phyloP scores from a whole-genome alignment of 2,113 vertebrate species.

The Myiozetetes cayanensis region DNA sequence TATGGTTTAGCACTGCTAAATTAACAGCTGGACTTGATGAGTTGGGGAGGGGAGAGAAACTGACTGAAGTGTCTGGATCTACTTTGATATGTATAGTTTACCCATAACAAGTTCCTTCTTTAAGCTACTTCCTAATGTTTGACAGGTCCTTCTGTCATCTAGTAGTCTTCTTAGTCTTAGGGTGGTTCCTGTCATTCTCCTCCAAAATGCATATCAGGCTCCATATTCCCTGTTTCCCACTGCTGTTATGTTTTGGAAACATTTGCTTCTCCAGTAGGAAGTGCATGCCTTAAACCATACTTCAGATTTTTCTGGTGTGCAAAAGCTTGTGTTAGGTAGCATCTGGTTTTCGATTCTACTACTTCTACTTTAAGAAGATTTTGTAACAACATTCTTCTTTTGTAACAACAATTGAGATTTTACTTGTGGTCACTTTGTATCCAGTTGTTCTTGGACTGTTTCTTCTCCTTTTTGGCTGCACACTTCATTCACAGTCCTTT shows the following conservation, averaged over 20 bases:
- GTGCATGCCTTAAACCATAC: background rate
- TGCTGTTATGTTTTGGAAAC: background rate
- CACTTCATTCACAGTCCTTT: background rate
- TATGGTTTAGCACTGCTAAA: background rate
- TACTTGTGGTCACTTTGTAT: background rate
- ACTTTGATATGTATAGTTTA: background rate
- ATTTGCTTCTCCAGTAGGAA: background rate
- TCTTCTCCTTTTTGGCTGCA: background rate
- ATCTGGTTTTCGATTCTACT: background rate
- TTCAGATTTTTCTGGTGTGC: background rate
- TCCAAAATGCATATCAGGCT: background rate
- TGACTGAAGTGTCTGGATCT: background rate
- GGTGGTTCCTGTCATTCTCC: background rate
- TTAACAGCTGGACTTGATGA: background rate
- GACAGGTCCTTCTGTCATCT: background rate
- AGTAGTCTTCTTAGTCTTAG: background rate
- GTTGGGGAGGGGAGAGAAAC: background rate
- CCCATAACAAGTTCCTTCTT: background rate
- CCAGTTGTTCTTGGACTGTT: background rate
- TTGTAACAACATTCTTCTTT: background rate
- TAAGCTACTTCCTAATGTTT: background rate
- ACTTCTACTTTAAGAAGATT: background rate
- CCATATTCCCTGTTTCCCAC: fast-evolving
- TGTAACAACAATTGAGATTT: background rate
- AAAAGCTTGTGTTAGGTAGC: background rate